Percentiles rank a stretch among this genome's conserved stretches.
phyloP scores from a whole-genome alignment of 1,140 invertebrate genomes.

The Trichomalopsis sarcophagae region DNA sequence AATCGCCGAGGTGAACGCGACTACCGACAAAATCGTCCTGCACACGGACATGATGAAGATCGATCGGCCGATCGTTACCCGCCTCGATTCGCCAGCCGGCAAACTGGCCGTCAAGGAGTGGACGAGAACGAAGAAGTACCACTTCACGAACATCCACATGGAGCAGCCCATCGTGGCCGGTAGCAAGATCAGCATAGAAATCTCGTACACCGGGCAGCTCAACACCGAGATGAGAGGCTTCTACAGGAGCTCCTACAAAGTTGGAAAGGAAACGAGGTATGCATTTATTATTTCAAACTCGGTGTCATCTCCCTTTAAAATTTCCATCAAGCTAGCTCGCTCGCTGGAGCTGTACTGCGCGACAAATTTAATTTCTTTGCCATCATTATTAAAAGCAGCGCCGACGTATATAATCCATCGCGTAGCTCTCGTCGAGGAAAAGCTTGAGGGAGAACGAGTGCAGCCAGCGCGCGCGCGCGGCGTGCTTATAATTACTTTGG shows the following conservation, averaged over 20 bases:
- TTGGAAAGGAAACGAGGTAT: constrained; percentile 69
- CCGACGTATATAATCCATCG: no score
- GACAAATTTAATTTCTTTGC: not conserved
- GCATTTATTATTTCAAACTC: constrained; percentile 9
- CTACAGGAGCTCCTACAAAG: constrained; percentile 85
- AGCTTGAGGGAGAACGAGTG: no score
- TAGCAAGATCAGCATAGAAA: constrained; percentile 69
- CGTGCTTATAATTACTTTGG: not conserved
- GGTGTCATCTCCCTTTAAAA: no score
- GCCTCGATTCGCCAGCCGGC: no score
- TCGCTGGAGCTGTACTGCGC: not conserved
- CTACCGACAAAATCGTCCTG: constrained; percentile 75
- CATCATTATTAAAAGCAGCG: no score
- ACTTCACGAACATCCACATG: constrained; percentile 24
- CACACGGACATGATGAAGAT: constrained; percentile 67
- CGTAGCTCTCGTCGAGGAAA: no score
- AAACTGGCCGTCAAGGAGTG: not conserved
- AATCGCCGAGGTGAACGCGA: constrained; percentile 65
- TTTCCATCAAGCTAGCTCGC: not conserved
- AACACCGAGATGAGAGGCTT: constrained; percentile 83
- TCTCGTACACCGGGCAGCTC: constrained; percentile 75
- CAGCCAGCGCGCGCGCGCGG: no score
- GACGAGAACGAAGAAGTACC: not conserved
- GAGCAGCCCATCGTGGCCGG: not conserved
- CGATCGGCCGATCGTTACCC: not conserved